Evolutionary conservation across 2,888 invertebrate genomes (phyloP).

Genomic region (Euproctis similis): DNA sequence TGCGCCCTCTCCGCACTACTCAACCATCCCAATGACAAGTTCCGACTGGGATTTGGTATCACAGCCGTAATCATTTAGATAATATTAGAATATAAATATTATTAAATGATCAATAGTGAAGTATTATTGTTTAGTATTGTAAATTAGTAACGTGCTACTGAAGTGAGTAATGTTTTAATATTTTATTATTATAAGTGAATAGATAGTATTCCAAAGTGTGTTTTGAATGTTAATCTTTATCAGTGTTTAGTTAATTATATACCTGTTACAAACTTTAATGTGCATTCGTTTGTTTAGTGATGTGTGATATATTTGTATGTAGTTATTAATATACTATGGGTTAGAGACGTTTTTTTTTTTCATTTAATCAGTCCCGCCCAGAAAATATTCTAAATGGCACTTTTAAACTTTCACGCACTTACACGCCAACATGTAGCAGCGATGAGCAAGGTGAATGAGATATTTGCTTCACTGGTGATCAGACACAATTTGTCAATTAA

Average conservation of each 20-base stretch:
- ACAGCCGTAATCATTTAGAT: constrained; percentile 50
- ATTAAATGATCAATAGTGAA: no score
- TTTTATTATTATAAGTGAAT: constrained; percentile 14
- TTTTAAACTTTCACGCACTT: no score
- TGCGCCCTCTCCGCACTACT: constrained; percentile 63
- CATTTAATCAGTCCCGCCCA: no score
- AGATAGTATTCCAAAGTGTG: constrained; percentile 10
- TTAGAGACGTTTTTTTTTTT: no score
- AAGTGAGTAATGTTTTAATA: constrained; percentile 4
- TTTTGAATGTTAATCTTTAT: constrained; percentile 9
- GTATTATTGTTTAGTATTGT: no score
- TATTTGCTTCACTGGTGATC: no score
- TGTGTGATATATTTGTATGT: constrained; percentile 6
- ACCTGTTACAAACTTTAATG: constrained; percentile 3
- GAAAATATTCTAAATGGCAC: no score
- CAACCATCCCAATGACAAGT: constrained; percentile 69
- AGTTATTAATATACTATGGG: constrained; percentile 9
- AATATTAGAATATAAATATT: no score
- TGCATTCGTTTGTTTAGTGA: constrained; percentile 7
- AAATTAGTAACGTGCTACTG: not conserved
- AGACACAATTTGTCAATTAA: no score
- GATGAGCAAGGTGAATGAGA: no score
- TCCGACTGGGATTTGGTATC: constrained; percentile 60
- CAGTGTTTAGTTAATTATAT: constrained; percentile 8
- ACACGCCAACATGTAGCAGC: no score